Base-by-base conservation (phyloP, 2,113 vertebrate genomes). In the Trematomus loennbergii region DNA sequence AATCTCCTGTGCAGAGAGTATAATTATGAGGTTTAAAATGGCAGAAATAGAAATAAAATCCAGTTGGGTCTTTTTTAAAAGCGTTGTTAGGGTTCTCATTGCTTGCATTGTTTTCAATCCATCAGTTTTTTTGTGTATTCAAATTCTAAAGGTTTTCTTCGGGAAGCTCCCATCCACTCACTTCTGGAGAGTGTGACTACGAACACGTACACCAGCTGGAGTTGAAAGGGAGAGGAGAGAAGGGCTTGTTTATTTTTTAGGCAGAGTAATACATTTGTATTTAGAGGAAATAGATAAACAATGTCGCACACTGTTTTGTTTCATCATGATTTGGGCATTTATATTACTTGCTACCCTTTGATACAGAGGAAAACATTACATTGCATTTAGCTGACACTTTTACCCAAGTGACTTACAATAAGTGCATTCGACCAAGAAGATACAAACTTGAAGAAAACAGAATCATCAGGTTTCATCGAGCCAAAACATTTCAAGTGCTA, bases 191-290 rank as follows among this genome's bases (percentile, higher is more conserved):
- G 40, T 72, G 88, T 84, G 88, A 79, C 82, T 71, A 61, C 20
- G 58, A 75, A 89, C 85, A 87, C 72, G 68, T 89, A 81, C 65
- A 36, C 75, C 49, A 43, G 59, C 65, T 73, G 20, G 16, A n/a
- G 40, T 33, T 72, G 16, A 64, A 83, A 15, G 20, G 54, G 64
- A 62, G 72, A 78, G 58, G 22, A 78, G 20, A 62, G 50, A 59
- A 9, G 13, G 48, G 25, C 46, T 36, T 0, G 18, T 61, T 81
- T 78, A 78, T 80, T 85, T 40, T 40, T 40, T 29, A 29, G 36
- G 5, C 36, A 40, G 71, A 87, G 18, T 49, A 70, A 88, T 81
- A 86, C 68, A 83, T 83, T 83, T 88, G 77, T 69, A 13, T 82
- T 85, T 49, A n/a, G 70, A 67, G 61, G 80, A 45, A 82, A 66